A percentile compares a stretch with the other conserved stretches of the same genome.
phyloP scores from a whole-genome alignment of 2,888 invertebrate species.

The Acrobasis consociella region DNA sequence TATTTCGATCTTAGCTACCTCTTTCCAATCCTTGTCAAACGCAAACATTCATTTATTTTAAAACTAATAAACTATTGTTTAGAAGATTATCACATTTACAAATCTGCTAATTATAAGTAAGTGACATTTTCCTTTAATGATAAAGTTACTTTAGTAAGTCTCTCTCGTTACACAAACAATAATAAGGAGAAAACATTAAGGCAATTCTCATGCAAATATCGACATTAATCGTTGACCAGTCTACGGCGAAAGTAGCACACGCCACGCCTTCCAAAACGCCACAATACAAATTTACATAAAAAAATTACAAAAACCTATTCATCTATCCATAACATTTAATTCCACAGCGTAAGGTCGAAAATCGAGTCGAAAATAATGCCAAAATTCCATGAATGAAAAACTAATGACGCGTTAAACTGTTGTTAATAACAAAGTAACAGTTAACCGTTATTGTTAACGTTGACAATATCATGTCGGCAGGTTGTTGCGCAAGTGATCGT shows the following conservation, averaged over 20 bases:
- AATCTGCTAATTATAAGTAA: no score
- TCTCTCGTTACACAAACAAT: background rate
- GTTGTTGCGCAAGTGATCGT: conserved; percentile 56
- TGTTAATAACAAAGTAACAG: conserved; percentile 43
- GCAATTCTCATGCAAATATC: conserved; percentile 21
- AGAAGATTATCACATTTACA: no score
- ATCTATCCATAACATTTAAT: conserved; percentile 22
- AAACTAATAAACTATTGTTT: no score
- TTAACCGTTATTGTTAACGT: conserved; percentile 38
- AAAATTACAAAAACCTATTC: conserved; percentile 5
- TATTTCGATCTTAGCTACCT: no score
- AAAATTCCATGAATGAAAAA: conserved; percentile 54
- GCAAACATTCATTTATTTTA: no score
- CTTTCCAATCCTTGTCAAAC: no score
- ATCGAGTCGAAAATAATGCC: conserved; percentile 21
- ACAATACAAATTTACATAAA: conserved; percentile 21
- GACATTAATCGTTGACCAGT: conserved; percentile 12
- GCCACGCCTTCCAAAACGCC: conserved; percentile 16
- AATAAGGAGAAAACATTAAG: conserved; percentile 17
- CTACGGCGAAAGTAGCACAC: conserved; percentile 20
- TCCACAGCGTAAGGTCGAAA: conserved; percentile 25
- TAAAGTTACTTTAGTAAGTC: background rate
- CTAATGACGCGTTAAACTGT: conserved; percentile 71
- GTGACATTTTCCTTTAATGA: no score
- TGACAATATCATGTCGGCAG: conserved; percentile 58